Base-by-base conservation (phyloP, 2,888 invertebrate species). In the Nomada ferruginata region DNA sequence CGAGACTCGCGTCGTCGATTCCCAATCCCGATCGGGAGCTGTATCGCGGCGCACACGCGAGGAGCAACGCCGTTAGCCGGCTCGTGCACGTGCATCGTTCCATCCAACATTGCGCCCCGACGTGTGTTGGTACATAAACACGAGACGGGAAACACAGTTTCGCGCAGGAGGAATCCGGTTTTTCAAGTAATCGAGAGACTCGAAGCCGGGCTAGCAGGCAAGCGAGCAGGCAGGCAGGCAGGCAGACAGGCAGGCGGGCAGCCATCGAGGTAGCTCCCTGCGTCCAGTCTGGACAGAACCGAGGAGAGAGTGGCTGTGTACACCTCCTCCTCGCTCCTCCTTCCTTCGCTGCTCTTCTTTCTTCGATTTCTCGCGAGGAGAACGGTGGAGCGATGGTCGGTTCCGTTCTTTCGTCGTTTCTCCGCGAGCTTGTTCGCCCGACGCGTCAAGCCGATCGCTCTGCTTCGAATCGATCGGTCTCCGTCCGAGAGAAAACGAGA, bases 161-260 rank as follows among this genome's bases (percentile, higher is more conserved):
- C 91, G 92, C 91, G 90, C 90, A 86, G 89, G 89, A 90, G 91
- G 91, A 92, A 92, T 93, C 93, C 92, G 93, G 93, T 93, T 93
- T 92, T 92, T 92, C 93, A 92, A 93, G 93, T 92, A 92, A 93
- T 93, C 92, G 90, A 90, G 90, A 86, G 87, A 72, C 88, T 82
- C 80, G 86, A 79, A 83, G 85, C 86, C 84, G 82, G 85, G 79
- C 79, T 82, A 80, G 74, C 83, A 78, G 76, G 76, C 79, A 70
- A 70, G 73, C 84, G 76, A 71, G 79, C 83, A 75, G 68, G 73
- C 87, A 83, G 77, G 73, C 87, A 83, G 77, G 79, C 83, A 75
- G 68, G 73, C 87, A 83, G 77, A 77, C 84, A 69, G 78, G 83
- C 87, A 84, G 84, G 82, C 84, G 79, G 80, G 85, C 86, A 84